These are phyloP conservation scores for Struthio camelus DNA, from an alignment of 2,113 vertebrate genomes.

Conservation along the genomic window DNA sequence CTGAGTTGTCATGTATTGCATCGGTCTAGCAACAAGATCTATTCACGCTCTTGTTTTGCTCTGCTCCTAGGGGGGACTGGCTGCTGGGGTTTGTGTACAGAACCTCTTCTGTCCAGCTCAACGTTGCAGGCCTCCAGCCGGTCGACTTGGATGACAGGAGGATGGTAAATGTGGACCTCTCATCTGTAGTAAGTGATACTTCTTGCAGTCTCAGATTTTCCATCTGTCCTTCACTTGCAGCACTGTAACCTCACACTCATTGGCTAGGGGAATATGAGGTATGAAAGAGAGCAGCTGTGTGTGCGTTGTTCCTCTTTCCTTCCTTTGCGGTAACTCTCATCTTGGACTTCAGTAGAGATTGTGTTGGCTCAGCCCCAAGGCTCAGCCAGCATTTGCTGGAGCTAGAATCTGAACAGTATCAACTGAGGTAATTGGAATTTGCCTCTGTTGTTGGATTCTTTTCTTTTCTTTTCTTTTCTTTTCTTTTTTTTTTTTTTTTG, in stretches of 20 bases:
- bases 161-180: conserved; percentile 93
- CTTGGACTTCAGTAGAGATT: background rate
- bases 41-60: background rate
- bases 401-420: background rate
- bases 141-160: conserved; percentile 83
- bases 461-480: too few relatives aligned
- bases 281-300: background rate
- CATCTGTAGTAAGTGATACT: conserved; percentile 85
- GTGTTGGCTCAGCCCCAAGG: background rate
- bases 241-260: background rate
- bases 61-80: conserved; percentile 89
- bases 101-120: conserved; percentile 87
- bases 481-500: background rate
- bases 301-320: background rate
- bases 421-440: background rate
- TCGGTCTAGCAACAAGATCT: background rate
- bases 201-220: background rate
- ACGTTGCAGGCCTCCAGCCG: conserved; percentile 91
- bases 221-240: background rate
- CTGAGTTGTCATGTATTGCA: rapidly evolving
- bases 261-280: background rate
- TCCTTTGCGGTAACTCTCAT: background rate
- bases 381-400: background rate
- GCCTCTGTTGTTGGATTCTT: background rate
- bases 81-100: conserved; percentile 95